Percentiles rank a stretch among this genome's conserved stretches.
phyloP scores from a whole-genome alignment of 2,888 invertebrate species.

The Mechanitis messenoides region DNA sequence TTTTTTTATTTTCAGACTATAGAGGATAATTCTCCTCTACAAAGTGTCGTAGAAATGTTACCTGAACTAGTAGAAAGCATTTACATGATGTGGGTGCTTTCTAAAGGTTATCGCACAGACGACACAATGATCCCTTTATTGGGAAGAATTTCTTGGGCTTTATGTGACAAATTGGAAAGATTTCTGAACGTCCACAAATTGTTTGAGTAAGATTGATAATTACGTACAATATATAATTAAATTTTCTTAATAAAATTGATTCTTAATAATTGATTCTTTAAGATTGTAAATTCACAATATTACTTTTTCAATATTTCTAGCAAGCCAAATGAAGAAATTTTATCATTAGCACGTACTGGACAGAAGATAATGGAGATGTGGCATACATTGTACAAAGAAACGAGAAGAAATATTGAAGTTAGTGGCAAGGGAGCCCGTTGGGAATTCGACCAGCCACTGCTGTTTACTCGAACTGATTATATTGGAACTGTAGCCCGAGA shows the following conservation, averaged over 20 bases:
- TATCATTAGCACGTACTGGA: slow-evolving; percentile 75
- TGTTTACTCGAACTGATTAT: slow-evolving; percentile 92
- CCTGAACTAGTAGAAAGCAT: slow-evolving; percentile 89
- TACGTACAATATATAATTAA: background rate
- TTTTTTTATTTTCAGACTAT: slow-evolving; percentile 73
- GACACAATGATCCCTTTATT: slow-evolving; percentile 91
- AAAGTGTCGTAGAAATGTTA: slow-evolving; percentile 82
- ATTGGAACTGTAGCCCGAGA: slow-evolving; percentile 87
- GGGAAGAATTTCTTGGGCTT: slow-evolving; percentile 87
- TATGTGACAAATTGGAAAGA: slow-evolving; percentile 84
- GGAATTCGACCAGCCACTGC: slow-evolving; percentile 90
- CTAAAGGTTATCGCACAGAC: slow-evolving; percentile 88
- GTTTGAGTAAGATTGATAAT: slow-evolving; percentile 80
- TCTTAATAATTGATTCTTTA: too few species aligned
- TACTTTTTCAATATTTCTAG: slow-evolving; percentile 42
- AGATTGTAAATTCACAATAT: too few species aligned
- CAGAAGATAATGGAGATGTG: slow-evolving; percentile 83
- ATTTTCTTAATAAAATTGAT: too few species aligned
- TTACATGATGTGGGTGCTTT: slow-evolving; percentile 94
- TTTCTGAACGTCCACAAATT: slow-evolving; percentile 83
- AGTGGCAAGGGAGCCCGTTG: slow-evolving; percentile 91
- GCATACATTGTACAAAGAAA: slow-evolving; percentile 85
- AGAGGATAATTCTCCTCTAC: slow-evolving; percentile 81
- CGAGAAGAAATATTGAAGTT: slow-evolving; percentile 88
- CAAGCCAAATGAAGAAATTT: slow-evolving; percentile 71